Evolutionary conservation across 2,888 invertebrate genomes (phyloP).

Genomic region (Scaptodrosophila latifasciaeformis): DNA sequence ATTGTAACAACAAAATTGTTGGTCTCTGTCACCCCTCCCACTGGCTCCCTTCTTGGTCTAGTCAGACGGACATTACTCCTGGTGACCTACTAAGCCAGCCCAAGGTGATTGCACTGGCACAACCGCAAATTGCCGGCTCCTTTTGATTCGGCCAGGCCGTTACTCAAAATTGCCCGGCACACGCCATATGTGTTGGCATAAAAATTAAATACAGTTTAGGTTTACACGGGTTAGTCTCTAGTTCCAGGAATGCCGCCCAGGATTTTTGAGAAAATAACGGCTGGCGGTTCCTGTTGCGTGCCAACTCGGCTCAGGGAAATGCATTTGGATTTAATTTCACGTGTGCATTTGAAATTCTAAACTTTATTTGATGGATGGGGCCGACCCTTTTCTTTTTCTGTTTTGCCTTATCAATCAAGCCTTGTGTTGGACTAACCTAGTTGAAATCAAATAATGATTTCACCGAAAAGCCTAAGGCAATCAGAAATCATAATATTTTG

Average conservation of each 20-base stretch:
- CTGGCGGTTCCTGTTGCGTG: slow-evolving; percentile 34
- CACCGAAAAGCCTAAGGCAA: too few relatives aligned
- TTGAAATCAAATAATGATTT: too few relatives aligned
- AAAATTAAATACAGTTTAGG: neutral
- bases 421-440: too few relatives aligned
- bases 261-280: too few relatives aligned
- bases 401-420: too few relatives aligned
- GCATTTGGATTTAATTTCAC: slow-evolving; percentile 21
- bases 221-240: neutral
- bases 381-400: too few relatives aligned
- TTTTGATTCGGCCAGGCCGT: neutral
- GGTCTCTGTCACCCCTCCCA: too few relatives aligned
- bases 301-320: slow-evolving; percentile 21
- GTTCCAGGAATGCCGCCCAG: slow-evolving; percentile 27
- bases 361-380: too few relatives aligned
- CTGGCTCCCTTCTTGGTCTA: too few relatives aligned
- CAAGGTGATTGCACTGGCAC: slow-evolving; percentile 54
- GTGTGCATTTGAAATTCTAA: neutral
- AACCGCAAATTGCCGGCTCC: neutral
- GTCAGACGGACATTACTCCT: slow-evolving; percentile 16
- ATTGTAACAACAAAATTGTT: slow-evolving; percentile 28
- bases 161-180: slow-evolving; percentile 30
- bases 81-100: slow-evolving; percentile 47
- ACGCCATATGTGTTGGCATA: slow-evolving; percentile 39
- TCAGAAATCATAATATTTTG: too few relatives aligned